These are phyloP conservation scores for Globodera ellingtonae DNA, from an alignment of 1,140 invertebrate species.

Conservation along the genomic window DNA sequence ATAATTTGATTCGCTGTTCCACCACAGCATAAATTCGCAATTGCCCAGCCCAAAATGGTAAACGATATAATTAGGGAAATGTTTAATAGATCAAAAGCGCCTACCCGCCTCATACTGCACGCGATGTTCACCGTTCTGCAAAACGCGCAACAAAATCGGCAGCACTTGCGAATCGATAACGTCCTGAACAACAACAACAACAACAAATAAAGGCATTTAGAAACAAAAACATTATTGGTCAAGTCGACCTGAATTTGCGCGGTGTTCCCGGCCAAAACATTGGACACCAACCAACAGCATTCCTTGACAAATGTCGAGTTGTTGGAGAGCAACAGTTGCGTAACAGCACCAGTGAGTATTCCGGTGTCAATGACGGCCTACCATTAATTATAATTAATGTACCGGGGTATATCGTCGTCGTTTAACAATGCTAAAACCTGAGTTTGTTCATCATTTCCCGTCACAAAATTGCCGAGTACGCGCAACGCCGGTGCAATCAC, in stretches of 20 bases:
- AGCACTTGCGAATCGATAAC: conserved; percentile 44
- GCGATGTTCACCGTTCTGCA: conserved; percentile 43
- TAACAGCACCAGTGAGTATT: conserved; percentile 25
- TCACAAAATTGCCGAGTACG: conserved; percentile 48
- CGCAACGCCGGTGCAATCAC: conserved; percentile 47
- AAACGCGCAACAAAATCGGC: conserved; percentile 25
- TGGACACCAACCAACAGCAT: conserved; percentile 43
- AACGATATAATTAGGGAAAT: no score
- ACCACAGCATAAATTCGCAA: conserved; percentile 37
- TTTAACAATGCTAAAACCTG: conserved; percentile 27
- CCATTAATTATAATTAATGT: not conserved
- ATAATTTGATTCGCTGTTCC: conserved; percentile 43
- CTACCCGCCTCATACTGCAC: conserved; percentile 38
- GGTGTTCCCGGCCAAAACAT: conserved; percentile 40
- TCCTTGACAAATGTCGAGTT: conserved; percentile 37
- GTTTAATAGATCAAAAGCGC: not conserved
- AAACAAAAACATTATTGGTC: no score
- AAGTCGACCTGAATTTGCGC: conserved; percentile 35
- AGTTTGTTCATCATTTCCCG: conserved; percentile 38
- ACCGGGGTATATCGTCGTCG: not conserved
- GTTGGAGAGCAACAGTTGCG: conserved; percentile 16
- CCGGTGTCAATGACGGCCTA: conserved; percentile 44
- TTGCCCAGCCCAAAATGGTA: conserved; percentile 17
- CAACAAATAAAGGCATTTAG: not conserved
- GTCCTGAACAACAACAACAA: conserved; percentile 8